Evolutionary conservation across 1,140 invertebrate species (phyloP), one percentile per base, ranked within the genome.

Genomic region (Zaprionus capensis): DNA sequence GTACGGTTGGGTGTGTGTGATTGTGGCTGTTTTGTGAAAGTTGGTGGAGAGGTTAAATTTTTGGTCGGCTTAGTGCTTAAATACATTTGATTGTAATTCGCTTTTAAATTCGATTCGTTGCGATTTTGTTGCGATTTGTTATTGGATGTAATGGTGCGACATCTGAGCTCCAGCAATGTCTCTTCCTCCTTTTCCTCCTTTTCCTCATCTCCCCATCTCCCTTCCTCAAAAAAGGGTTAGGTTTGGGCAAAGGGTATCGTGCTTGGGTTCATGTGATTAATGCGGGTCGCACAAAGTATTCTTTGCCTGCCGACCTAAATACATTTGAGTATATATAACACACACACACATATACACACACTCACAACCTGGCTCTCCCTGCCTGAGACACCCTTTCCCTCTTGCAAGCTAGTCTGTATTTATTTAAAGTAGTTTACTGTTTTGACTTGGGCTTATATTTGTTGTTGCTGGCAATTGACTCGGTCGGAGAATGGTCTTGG

Each of bases 71-170:
- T 83, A 81, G 71, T 88, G 72, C 85, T 90, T 88, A 88, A 88
- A 90, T 81, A 87, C 84, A 87, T 88, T 88, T 88, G 84, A 88
- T 88, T 90, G 84, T 88, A 90, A 88, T 88, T 80, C 84, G 84
- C 84, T 88, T 88, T 88, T 90, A 88, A 90, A 88, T 90, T 90
- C 84, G 76, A 81, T 88, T 88, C 85, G 77, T 83, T 83, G 81
- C 76, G 78, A 79, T 81, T 81, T 79, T 62, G 78, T 73, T 80
- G 66, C 82, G 80, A 88, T 87, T 90, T 90, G 85, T 87, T 87
- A 83, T 88, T 88, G 84, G 84, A 88, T 80, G 56, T 84, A 87
- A 87, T 87, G 84, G 78, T 88, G 81, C 85, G 84, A 87, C 85
- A 87, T 88, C 81, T 87, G 85, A 87, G 83, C 80, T 82, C 65